These are phyloP conservation scores for Hafferia zeledoni DNA, from an alignment of 2,797 vertebrate species.

Conservation along the genomic window DNA sequence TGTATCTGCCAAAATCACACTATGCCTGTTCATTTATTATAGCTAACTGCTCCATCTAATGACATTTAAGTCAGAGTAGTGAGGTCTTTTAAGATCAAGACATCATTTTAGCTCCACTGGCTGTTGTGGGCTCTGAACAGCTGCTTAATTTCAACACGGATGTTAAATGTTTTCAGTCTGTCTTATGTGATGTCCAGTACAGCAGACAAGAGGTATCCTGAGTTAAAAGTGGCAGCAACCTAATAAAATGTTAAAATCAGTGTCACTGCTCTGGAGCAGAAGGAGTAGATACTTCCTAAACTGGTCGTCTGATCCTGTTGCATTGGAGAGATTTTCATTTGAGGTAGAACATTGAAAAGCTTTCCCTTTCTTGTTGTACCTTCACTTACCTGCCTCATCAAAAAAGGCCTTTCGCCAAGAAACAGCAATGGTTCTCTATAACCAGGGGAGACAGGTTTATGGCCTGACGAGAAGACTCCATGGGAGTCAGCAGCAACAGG, in stretches of 20 bases:
- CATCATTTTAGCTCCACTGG: not conserved
- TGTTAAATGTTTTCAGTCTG: not conserved
- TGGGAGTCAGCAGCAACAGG: too few relatives aligned
- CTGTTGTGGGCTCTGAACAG: not conserved
- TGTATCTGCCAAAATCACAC: not conserved
- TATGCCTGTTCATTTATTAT: not conserved
- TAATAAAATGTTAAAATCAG: not conserved
- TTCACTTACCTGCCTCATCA: not conserved
- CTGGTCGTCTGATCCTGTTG: not conserved
- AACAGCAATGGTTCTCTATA: not conserved
- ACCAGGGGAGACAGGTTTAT: too few relatives aligned
- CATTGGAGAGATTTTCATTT: not conserved
- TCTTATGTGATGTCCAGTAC: not conserved
- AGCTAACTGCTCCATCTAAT: not conserved
- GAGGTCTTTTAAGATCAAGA: not conserved
- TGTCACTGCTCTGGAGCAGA: not conserved
- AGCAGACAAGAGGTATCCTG: not conserved
- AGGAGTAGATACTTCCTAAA: not conserved
- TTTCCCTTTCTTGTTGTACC: not conserved
- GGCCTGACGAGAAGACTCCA: too few relatives aligned
- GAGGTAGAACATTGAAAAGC: not conserved
- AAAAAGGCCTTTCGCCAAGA: not conserved
- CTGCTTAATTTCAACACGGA: not conserved
- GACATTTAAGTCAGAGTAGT: not conserved
- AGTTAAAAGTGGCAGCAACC: not conserved